Evolutionary conservation across 2,113 vertebrate genomes (phyloP).

Genomic region (Erythrocercus mccallii): DNA sequence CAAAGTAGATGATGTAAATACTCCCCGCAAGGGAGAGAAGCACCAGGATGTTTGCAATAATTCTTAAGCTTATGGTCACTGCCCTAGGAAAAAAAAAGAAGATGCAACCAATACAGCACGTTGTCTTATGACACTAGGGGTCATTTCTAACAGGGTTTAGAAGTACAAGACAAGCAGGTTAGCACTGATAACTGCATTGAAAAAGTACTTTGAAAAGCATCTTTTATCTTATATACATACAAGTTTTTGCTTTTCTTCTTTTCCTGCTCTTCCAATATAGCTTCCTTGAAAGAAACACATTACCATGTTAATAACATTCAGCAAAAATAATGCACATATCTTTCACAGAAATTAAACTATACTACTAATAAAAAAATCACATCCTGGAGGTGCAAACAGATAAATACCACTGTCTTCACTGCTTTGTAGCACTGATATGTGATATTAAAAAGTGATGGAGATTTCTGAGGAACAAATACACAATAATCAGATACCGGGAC

Average conservation of each 20-base stretch:
- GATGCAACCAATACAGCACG: not conserved
- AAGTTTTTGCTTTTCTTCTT: constrained; percentile 94
- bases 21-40: constrained; percentile 95
- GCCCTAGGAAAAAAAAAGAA: constrained; percentile 69
- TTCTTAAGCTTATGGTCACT: constrained; percentile 89
- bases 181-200: not conserved
- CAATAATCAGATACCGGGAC: not conserved
- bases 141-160: not conserved
- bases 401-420: not conserved
- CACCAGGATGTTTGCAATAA: constrained; percentile 92
- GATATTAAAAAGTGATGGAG: not conserved
- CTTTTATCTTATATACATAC: constrained; percentile 74
- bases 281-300: constrained; percentile 82
- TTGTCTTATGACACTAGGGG: not conserved
- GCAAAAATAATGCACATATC: not conserved
- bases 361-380: not conserved
- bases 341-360: not conserved
- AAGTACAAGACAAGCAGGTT: not conserved
- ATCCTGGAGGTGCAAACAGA: not conserved
- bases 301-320: not conserved
- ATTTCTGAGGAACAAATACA: not conserved
- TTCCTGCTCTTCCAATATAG: constrained; percentile 94
- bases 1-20: constrained; percentile 98
- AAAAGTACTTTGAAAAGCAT: not conserved
- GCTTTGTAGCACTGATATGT: not conserved